Evolutionary conservation across 2,113 vertebrate species (phyloP), one percentile per base, ranked within the genome.

Genomic region (Balaenoptera acutorostrata): DNA sequence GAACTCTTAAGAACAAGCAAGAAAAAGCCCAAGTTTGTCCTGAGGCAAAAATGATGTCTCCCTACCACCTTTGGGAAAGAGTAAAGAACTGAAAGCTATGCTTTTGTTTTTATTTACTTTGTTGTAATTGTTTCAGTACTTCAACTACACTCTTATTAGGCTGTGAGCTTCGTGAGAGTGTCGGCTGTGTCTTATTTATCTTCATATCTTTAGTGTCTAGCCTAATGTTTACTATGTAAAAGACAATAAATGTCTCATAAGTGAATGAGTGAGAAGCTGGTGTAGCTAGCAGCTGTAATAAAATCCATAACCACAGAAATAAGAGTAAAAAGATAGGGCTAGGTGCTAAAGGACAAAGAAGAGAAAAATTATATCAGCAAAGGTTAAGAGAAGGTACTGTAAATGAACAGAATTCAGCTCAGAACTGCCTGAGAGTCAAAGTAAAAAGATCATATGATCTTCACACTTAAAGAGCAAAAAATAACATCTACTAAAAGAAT

Each of bases 101-200:
- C 11, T 63, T 94, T 90, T 84, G 20, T 23, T 93, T 95, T 71
- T 78, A 93, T 88, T 95, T 93, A 77, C 21, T 63, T 83, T 74
- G 7, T n/a, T 80, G 3, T 90, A 92, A 85, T 72, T 85, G n/a
- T 69, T 96, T 90, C 55, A 88, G 52, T 61, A 90, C 39, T 72
- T 66, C 23, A 90, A 57, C 6, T 95, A 64, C 4, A 93, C 31
- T 85, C 95, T 77, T 64, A 86, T 71, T 93, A 92, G 55, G 7
- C 41, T 81, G 3, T 75, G 33, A 85, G 36, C 25, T 95, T 55
- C 18, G 57, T 71, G 17, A 84, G 36, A 23, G 15, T 44, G 25
- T 92, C 13, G 0, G 36, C 21, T 95, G 4, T 71, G 36, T 36
- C 33, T 75, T 96, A 69, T 21, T 87, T 68, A 89, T 92, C 61